These are phyloP conservation scores for Pseudomugil tenellus DNA, from an alignment of 2,797 vertebrate species.

Conservation along the genomic window DNA sequence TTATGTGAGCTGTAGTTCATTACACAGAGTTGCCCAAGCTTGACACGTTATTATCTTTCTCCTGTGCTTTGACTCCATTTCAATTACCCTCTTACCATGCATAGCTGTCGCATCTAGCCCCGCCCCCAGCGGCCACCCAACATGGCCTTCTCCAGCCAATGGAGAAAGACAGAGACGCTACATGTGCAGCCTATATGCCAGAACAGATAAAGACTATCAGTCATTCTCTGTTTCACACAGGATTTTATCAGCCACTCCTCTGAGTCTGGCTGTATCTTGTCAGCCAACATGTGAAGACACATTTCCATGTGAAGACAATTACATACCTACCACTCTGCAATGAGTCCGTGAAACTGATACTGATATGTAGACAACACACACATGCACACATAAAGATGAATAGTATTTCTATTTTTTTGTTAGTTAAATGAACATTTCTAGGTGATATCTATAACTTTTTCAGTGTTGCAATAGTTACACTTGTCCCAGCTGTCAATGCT, in stretches of 20 bases:
- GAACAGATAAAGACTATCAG: conserved; percentile 68
- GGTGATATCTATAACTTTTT: not conserved
- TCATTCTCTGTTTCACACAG: conserved; percentile 56
- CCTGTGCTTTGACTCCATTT: conserved; percentile 85
- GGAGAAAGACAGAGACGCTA: conserved; percentile 45
- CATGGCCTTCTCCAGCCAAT: conserved; percentile 67
- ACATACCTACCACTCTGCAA: conserved; percentile 23
- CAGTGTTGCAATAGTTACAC: conserved; percentile 1
- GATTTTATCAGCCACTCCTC: conserved; percentile 69
- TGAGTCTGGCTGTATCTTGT: conserved; percentile 57
- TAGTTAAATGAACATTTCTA: not conserved
- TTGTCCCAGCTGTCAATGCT: not conserved
- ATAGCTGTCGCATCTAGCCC: conserved; percentile 61
- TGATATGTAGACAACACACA: too few relatives aligned
- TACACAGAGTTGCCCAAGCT: conserved; percentile 79
- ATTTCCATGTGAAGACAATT: too few relatives aligned
- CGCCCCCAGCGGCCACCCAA: conserved; percentile 50
- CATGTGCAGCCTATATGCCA: conserved; percentile 67
- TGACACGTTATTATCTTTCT: conserved; percentile 87
- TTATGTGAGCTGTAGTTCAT: conserved; percentile 84
- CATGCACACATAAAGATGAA: too few relatives aligned
- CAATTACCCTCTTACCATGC: conserved; percentile 86
- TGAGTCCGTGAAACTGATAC: too few relatives aligned
- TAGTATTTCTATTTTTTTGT: not conserved
- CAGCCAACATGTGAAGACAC: conserved; percentile 62